Conservation (phyloP, 2,888 invertebrate species). For the Patella depressa region DNA sequence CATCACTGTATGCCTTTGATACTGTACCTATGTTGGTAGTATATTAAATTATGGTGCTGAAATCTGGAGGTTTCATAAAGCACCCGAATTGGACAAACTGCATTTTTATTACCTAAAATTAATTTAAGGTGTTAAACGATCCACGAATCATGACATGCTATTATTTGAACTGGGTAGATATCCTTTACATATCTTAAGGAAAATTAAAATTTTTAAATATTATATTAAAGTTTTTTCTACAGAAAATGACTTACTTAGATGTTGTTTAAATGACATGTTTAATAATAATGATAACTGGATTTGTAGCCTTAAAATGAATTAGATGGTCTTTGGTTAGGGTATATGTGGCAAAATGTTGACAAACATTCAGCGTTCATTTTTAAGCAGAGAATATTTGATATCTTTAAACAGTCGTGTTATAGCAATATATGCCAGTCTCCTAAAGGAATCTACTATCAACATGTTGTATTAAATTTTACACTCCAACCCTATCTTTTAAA, state of each 20-base stretch:
- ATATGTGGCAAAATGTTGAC: neutral
- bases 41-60: constrained; percentile 9
- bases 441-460: neutral
- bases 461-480: neutral
- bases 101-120: neutral
- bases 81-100: neutral
- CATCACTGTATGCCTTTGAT: neutral
- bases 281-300: constrained; percentile 2
- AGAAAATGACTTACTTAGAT: neutral
- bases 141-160: constrained; percentile 4
- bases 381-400: neutral
- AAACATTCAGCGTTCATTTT: neutral
- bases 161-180: constrained; percentile 1
- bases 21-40: neutral
- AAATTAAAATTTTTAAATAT: neutral
- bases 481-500: constrained; percentile 3
- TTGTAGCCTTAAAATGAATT: neutral
- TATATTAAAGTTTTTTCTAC: neutral
- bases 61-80: neutral
- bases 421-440: neutral
- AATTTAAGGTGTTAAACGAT: neutral
- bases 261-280: neutral
- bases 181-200: constrained; percentile 1
- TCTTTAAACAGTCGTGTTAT: neutral
- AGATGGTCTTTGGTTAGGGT: neutral